Evolutionary conservation across 2,113 vertebrate genomes (phyloP), one percentile per base, ranked within the genome.

Genomic region (Phainopepla nitens): DNA sequence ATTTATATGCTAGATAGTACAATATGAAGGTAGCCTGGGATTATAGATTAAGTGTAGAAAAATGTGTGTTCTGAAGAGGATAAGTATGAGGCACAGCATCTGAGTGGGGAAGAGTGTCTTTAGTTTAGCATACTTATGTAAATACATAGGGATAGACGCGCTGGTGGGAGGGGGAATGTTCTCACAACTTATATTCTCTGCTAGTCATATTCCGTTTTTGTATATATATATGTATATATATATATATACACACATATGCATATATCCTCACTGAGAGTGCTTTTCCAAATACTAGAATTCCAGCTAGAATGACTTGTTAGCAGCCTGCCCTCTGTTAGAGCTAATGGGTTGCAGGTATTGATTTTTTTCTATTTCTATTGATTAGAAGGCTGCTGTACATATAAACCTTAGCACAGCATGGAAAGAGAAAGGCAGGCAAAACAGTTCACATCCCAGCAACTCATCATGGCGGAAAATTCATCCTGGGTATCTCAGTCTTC

Each of bases 321-420:
- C 88, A 93, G 95, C 69, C 89, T 96, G 94, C 73, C 94, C 94
- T 97, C 86, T 96, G 88, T 78, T 96, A 95, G 75, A 97, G 82
- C 62, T 96, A 97, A 97, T 97, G 95, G 96, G 89, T 93, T 94
- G 82, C 87, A 93, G 49, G 44, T 85, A 97, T 97, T 97, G 97
- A 97, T 97, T 97, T 92, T 65, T 95, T 89, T 77, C 73, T 87
- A n/a, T 95, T 94, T 65, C 84, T 94, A 96, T 97, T 95, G 97
- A 97, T 97, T 90, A 94, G 93, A 83, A 93, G 71, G 89, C 94
- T 96, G 89, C 93, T 97, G 91, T 81, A 73, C 68, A 95, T 82
- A 85, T 85, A 96, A 89, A 91, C 56, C 69, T 95, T 95, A 91
- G 89, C 91, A 96, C 33, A 78, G 89, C 91, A 95, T 85, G 85